Base-by-base conservation (phyloP, 2,113 vertebrate genomes). In the Cathartes aura region DNA sequence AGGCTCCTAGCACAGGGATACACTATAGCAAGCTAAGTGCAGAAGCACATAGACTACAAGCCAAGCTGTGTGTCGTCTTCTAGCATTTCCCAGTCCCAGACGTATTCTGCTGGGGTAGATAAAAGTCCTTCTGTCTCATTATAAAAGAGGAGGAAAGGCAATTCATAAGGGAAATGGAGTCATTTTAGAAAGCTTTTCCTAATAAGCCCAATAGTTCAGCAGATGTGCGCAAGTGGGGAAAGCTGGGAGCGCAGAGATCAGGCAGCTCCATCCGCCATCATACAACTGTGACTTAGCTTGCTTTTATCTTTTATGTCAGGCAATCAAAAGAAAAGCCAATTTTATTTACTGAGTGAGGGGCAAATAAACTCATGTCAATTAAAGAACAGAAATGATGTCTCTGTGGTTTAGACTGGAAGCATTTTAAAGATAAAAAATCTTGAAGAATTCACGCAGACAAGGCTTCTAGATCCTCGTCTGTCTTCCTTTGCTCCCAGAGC, bases 251-350 rank as follows among this genome's bases (percentile, higher is more conserved):
- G 18, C 74, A 94, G 55, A 85, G 85, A 96, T 82, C 48, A 92
- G 83, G 91, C 82, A 93, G 94, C 84, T 96, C 94, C 90, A 96
- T 62, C 59, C 67, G 6, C 82, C 89, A 89, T 76, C 58, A 52
- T 79, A 64, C 36, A 66, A 96, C 66, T 48, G 90, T 87, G 81
- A 93, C 81, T 93, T 5, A 8, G 87, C 43, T 75, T 47, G 23
- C 83, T 89, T 97, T 97, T 95, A 97, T 96, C 92, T 98, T 98
- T 97, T 93, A 95, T 92, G 82, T 96, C 93, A 97, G 87, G 90
- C 97, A 98, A 96, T 96, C 93, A 97, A 97, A 98, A 96, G 79
- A 95, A 94, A 88, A 96, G 79, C 76, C 71, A 42, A 96, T 71
- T 90, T 84, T 92, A 95, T 96, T 98, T 98, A 97, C 86, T 75